Evolutionary conservation across 92 coral and sea anemone genomes (phyloP).

Genomic region (Hydrozoanthus gracilis): DNA sequence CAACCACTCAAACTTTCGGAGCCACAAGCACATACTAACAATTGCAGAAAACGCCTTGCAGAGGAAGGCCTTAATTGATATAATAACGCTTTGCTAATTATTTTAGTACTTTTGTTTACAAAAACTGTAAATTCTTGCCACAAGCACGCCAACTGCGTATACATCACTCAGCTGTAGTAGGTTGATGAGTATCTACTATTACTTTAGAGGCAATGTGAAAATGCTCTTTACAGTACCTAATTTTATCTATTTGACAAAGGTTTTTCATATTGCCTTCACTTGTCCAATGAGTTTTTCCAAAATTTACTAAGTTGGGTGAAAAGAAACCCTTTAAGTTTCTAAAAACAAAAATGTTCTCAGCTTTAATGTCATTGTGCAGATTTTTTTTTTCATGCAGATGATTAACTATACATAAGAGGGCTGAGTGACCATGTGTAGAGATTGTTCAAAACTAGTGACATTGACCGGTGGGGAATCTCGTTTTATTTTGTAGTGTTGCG

Average conservation of each 20-base stretch:
- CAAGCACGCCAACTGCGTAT: conserved; percentile 44
- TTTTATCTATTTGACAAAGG: conserved; percentile 33
- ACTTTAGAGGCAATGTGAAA: conserved; percentile 65
- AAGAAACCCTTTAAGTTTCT: neutral
- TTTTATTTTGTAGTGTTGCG: conserved; percentile 14
- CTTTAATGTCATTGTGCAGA: neutral
- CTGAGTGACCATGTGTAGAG: conserved; percentile 11
- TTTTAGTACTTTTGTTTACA: neutral
- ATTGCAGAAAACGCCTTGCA: too few species aligned
- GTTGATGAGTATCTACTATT: conserved; percentile 40
- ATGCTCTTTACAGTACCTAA: conserved; percentile 43
- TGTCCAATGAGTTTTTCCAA: conserved; percentile 65
- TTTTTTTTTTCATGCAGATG: neutral
- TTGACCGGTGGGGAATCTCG: neutral
- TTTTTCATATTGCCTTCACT: conserved; percentile 29
- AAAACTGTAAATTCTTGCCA: conserved; percentile 22
- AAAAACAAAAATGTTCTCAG: neutral
- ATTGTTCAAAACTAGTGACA: conserved; percentile 21
- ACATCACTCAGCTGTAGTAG: conserved; percentile 45
- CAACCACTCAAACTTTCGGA: too few species aligned
- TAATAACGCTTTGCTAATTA: too few species aligned
- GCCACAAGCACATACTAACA: too few species aligned
- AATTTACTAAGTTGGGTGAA: conserved; percentile 60
- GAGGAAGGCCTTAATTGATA: too few species aligned
- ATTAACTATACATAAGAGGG: neutral